Evolutionary conservation across 2,888 invertebrate genomes (phyloP).

Genomic region (Bibio marci): DNA sequence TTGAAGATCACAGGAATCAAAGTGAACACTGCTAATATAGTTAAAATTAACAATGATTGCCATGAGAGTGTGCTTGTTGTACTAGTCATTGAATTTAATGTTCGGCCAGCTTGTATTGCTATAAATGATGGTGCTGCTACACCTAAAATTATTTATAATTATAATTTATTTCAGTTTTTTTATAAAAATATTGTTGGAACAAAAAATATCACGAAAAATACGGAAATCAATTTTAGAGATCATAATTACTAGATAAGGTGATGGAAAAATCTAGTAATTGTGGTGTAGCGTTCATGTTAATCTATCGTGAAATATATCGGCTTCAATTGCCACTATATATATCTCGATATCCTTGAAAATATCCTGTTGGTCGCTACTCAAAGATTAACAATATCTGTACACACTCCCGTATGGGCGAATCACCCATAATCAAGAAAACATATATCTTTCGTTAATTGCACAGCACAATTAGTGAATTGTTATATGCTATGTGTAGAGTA

Average conservation of each 20-base stretch:
- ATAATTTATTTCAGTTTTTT: too few species aligned
- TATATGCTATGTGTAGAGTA: too few species aligned
- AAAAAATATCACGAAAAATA: not conserved
- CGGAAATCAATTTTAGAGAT: not conserved
- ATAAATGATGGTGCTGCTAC: constrained; percentile 95
- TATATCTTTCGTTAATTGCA: too few species aligned
- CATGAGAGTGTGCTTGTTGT: constrained; percentile 76
- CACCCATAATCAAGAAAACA: too few species aligned
- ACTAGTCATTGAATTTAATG: constrained; percentile 80
- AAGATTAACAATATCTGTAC: too few species aligned
- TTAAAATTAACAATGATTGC: constrained; percentile 64
- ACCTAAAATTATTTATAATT: constrained; percentile 33
- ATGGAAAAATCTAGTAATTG: not conserved
- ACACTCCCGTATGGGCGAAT: too few species aligned
- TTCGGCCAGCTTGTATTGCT: constrained; percentile 95
- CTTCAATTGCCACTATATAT: not conserved
- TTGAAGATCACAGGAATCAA: constrained; percentile 78
- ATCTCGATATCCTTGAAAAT: not conserved
- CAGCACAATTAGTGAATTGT: too few species aligned
- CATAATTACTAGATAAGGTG: not conserved
- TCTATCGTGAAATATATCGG: not conserved
- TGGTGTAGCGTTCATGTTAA: not conserved
- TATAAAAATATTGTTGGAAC: too few species aligned
- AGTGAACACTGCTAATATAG: constrained; percentile 64
- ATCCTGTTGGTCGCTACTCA: too few species aligned